These are phyloP conservation scores for Thaumetopoea pityocampa DNA, from an alignment of 1,140 invertebrate species.

Conservation along the genomic window DNA sequence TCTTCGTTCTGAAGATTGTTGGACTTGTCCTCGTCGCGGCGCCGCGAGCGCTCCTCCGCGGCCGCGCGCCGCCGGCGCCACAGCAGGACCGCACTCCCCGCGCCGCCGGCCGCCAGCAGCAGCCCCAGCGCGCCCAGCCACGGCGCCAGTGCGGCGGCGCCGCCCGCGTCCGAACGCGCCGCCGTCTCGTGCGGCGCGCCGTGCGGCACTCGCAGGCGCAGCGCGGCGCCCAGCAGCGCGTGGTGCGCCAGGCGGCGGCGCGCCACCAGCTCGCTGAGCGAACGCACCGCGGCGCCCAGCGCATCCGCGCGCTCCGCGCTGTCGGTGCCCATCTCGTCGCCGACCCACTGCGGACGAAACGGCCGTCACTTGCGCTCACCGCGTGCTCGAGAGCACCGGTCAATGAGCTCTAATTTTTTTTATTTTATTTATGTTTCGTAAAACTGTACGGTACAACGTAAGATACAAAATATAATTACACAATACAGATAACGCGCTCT, in stretches of 20 bases:
- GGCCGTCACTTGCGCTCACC: too few relatives aligned
- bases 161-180: constrained; percentile 79
- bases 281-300: constrained; percentile 45
- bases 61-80: constrained; percentile 75
- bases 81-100: constrained; percentile 65
- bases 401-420: too few relatives aligned
- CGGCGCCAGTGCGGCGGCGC: constrained; percentile 85
- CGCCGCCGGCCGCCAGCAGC: constrained; percentile 73
- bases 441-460: too few relatives aligned
- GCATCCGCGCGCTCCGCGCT: constrained; percentile 27
- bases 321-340: constrained; percentile 46
- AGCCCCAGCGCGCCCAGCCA: constrained; percentile 78
- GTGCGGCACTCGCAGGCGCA: constrained; percentile 86
- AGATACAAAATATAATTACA: too few relatives aligned
- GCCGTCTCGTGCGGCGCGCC: constrained; percentile 81
- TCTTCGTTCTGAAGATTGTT: constrained; percentile 94
- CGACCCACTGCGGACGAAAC: constrained; percentile 44
- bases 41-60: constrained; percentile 78
- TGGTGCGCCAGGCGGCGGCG: constrained; percentile 59
- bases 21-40: constrained; percentile 89
- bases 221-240: constrained; percentile 77
- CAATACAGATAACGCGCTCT: too few relatives aligned
- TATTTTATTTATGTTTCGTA: too few relatives aligned
- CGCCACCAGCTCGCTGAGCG: constrained; percentile 49
- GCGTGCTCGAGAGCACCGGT: too few relatives aligned